Evolutionary conservation across 1,140 invertebrate species (phyloP).

Genomic region (Leptopilina boulardi): DNA sequence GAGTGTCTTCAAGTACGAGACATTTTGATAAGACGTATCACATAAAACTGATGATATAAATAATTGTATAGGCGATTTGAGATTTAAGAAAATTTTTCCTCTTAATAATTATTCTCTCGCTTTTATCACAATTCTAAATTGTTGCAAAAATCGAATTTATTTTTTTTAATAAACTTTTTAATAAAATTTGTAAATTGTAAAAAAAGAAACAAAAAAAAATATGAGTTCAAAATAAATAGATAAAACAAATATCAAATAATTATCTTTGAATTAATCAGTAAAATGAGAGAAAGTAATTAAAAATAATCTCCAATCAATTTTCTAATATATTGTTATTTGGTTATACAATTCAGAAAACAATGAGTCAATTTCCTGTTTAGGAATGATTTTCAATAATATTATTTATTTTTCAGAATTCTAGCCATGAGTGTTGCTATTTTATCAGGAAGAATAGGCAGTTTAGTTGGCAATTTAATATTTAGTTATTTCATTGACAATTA

Average conservation of each 20-base stretch:
- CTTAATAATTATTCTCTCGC: background rate
- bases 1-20: slow-evolving; percentile 12
- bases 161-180: too few relatives aligned
- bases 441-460: slow-evolving; percentile 65
- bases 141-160: too few relatives aligned
- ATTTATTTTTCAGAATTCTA: slow-evolving; percentile 63
- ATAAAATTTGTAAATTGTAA: too few relatives aligned
- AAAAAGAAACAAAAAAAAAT: too few relatives aligned
- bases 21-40: background rate
- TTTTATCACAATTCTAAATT: too few relatives aligned
- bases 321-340: too few relatives aligned
- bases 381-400: slow-evolving; percentile 4
- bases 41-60: background rate
- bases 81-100: background rate
- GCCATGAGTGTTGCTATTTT: slow-evolving; percentile 66
- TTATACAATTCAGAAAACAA: background rate
- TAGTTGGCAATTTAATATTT: slow-evolving; percentile 67
- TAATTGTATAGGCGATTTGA: background rate
- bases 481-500: slow-evolving; percentile 71
- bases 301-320: too few relatives aligned
- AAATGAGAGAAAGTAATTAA: too few relatives aligned
- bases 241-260: too few relatives aligned
- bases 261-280: too few relatives aligned
- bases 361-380: slow-evolving; percentile 22
- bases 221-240: too few relatives aligned